phyloP scores from a whole-genome alignment of 2,113 vertebrate species.

The Embiotoca jacksoni region DNA sequence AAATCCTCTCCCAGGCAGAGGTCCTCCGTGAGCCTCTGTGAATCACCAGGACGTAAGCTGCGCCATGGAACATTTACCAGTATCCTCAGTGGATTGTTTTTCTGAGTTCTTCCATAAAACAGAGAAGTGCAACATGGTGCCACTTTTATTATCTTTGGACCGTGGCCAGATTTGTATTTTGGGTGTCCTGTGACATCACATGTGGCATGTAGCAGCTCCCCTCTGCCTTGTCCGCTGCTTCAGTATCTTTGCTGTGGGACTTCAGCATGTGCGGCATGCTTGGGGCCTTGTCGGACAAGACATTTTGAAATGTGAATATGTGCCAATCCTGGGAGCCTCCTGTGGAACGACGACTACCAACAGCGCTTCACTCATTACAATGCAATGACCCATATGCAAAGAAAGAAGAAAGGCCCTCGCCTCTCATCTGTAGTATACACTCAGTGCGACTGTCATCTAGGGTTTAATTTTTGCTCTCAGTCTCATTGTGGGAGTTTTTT shows the following conservation, averaged over 20 bases:
- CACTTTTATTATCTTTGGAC: constrained; percentile 45
- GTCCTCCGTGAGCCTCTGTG: constrained; percentile 76
- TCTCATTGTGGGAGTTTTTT: constrained; percentile 51
- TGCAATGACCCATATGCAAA: constrained; percentile 84
- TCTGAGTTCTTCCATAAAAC: constrained; percentile 74
- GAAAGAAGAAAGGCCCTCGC: constrained; percentile 61
- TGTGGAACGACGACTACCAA: constrained; percentile 57
- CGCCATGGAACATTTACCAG: constrained; percentile 42
- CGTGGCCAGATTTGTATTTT: constrained; percentile 45
- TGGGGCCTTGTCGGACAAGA: constrained; percentile 56
- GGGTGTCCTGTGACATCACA: constrained; percentile 41
- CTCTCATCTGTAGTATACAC: constrained; percentile 55
- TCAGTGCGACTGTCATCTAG: constrained; percentile 43
- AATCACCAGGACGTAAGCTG: constrained; percentile 41
- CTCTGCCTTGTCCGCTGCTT: constrained; percentile 68
- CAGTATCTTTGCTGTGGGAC: constrained; percentile 37
- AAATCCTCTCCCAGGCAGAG: constrained; percentile 83
- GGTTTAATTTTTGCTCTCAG: constrained; percentile 54
- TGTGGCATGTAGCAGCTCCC: constrained; percentile 72
- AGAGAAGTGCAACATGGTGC: constrained; percentile 44
- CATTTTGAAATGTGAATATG: constrained; percentile 76
- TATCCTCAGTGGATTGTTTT: constrained; percentile 47
- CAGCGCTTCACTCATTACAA: constrained; percentile 70
- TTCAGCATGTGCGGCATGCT: constrained; percentile 59
- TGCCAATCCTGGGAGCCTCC: constrained; percentile 72